These are phyloP conservation scores for Drosophila funebris DNA, from an alignment of 1,140 invertebrate species.

Conservation along the genomic window DNA sequence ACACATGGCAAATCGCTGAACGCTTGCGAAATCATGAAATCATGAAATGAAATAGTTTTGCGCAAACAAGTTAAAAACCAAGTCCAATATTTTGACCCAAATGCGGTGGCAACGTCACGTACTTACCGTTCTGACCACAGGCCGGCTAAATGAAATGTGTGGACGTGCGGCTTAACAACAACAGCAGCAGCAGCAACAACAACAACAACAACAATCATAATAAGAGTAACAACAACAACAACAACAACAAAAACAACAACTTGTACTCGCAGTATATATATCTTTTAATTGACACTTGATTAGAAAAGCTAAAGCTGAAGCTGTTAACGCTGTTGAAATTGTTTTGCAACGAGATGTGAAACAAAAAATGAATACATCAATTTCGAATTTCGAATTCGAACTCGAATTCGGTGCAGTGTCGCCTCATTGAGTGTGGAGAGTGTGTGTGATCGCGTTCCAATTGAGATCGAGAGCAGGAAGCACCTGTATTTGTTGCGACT, in stretches of 20 bases:
- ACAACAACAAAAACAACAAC: constrained; percentile 1
- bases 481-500: constrained; percentile 19
- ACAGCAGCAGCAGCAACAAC: neutral
- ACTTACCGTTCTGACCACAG: constrained; percentile 48
- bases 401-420: no score
- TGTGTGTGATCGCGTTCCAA: neutral
- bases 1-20: constrained; percentile 18
- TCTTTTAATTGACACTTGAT: constrained; percentile 53
- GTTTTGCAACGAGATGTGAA: constrained; percentile 18
- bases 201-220: neutral
- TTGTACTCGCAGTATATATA: constrained; percentile 30
- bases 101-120: constrained; percentile 38
- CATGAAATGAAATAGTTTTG: constrained; percentile 35
- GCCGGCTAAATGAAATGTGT: constrained; percentile 32
- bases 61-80: constrained; percentile 37
- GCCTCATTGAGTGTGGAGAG: neutral
- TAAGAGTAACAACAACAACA: neutral
- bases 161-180: constrained; percentile 31
- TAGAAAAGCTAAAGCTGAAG: constrained; percentile 26
- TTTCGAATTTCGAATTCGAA: no score
- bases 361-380: constrained; percentile 23
- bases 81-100: constrained; percentile 44
- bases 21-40: constrained; percentile 35
- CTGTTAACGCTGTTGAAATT: constrained; percentile 3
- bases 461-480: constrained; percentile 38